phyloP scores from a whole-genome alignment of 2,113 vertebrate species.

The Strix uralensis region DNA sequence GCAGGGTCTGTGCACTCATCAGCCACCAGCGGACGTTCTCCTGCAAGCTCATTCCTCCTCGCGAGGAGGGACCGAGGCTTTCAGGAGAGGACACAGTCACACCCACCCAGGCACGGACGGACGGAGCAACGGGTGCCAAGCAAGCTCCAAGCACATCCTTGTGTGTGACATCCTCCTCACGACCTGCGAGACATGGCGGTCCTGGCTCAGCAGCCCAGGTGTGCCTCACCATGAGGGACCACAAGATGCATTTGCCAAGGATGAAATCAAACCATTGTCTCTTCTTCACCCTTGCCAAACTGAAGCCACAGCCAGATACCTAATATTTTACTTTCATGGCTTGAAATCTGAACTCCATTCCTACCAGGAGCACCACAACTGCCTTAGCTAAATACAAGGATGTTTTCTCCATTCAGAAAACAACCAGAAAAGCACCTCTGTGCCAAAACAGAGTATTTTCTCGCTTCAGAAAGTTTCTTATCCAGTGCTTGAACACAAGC shows the following conservation, averaged over 20 bases:
- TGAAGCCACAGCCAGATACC: neutral
- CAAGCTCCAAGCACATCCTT: neutral
- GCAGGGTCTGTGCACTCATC: neutral
- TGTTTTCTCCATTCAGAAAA: neutral
- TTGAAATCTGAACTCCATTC: neutral
- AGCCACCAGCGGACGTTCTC: neutral
- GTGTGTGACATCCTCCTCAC: rapidly evolving
- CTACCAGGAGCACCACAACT: neutral
- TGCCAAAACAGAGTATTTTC: neutral
- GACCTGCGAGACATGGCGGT: rapidly evolving
- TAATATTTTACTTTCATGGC: neutral
- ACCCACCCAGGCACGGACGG: neutral
- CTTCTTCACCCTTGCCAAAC: neutral
- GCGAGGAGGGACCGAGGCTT: neutral
- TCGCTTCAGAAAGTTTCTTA: neutral
- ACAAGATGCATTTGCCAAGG: neutral
- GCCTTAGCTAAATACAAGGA: neutral
- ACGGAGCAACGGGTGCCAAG: too few relatives aligned
- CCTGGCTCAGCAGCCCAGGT: neutral
- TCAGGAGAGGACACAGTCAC: neutral
- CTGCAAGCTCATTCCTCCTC: neutral
- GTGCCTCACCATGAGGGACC: rapidly evolving
- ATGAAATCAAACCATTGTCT: neutral
- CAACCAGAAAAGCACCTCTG: neutral
- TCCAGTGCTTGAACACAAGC: neutral